phyloP scores from a whole-genome alignment of 2,113 vertebrate genomes.

The Gracilinanus agilis region DNA sequence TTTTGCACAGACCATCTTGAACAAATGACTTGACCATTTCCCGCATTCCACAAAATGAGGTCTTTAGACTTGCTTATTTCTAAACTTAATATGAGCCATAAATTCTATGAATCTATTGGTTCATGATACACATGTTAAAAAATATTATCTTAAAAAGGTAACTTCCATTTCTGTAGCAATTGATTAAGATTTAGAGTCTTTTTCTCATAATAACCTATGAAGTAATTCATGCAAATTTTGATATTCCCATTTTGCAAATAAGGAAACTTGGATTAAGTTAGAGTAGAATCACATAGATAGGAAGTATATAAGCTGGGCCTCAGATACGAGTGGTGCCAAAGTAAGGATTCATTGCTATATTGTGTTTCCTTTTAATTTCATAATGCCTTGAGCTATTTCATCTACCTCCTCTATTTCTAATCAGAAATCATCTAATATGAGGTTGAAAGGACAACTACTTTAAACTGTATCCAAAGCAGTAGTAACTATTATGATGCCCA shows the following conservation, averaged over 20 bases:
- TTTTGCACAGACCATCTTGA: not conserved
- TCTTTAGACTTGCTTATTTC: not conserved
- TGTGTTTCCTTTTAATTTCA: not conserved
- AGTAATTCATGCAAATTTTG: not conserved
- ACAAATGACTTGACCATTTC: not conserved
- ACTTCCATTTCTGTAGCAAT: not conserved
- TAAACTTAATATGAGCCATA: not conserved
- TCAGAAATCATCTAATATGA: not conserved
- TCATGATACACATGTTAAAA: not conserved
- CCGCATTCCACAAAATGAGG: not conserved
- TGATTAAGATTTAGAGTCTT: not conserved
- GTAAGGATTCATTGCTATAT: not conserved
- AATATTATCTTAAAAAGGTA: not conserved
- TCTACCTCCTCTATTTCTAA: not conserved
- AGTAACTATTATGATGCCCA: not conserved
- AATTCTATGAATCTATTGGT: not conserved
- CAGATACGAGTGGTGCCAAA: not conserved
- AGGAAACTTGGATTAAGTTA: not conserved
- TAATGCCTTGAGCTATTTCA: not conserved
- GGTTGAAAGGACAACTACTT: not conserved
- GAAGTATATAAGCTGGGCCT: not conserved
- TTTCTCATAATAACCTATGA: not conserved
- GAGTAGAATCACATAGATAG: not conserved
- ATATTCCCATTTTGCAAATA: not conserved
- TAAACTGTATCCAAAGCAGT: not conserved